Evolutionary conservation across 2,113 vertebrate species (phyloP), one percentile per base, ranked within the genome.

Genomic region (Lepidothrix coronata): DNA sequence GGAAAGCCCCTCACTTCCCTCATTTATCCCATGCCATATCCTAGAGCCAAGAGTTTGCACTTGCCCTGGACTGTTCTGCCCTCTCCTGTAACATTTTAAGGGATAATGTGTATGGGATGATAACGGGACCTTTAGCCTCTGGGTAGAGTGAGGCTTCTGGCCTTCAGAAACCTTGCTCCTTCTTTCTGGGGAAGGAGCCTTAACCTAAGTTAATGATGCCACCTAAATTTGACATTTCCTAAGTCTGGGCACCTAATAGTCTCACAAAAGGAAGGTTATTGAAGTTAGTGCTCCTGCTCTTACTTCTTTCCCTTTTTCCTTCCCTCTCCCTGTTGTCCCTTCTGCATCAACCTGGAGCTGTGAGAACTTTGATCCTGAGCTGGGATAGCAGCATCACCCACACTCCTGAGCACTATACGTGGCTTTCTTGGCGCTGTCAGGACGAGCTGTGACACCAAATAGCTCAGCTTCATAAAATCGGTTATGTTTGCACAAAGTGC

Each of bases 361-460:
- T 66, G 71, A 77, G 17, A 48, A 6, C 11, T 18, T 41, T 4
- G 25, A 5, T 70, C 24, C 66, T 49, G 63, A 35, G 62, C 35
- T 46, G 57, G 18, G 20, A 22, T 19, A 61, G 67, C 57, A 68
- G 39, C 75, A 35, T 8, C 41, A 14, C 24, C n/a, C 67, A 28
- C 3, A 2, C 3, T 59, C 44, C 67, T n/a, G n/a, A 22, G 8
- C 44, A 3, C 55, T 11, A 4, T 1, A 2, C 17, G 5, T 12
- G 13, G 14, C 23, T 48, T 48, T n/a, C 27, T 5, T 19, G 33
- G 39, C 0, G 0, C 57, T 49, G 19, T 33, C 71, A 39, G 35
- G 43, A 19, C 18, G 25, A 39, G 8, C 0, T 15, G 35, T 0
- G 0, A 70, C 39, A 23, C 23, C 0, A 0, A 12, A 39, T 12